A percentile compares a stretch with the other conserved stretches of the same genome.
Evolutionary conservation across 1,140 invertebrate genomes (phyloP).

Genomic region (Stratiolaelaps scimitus): DNA sequence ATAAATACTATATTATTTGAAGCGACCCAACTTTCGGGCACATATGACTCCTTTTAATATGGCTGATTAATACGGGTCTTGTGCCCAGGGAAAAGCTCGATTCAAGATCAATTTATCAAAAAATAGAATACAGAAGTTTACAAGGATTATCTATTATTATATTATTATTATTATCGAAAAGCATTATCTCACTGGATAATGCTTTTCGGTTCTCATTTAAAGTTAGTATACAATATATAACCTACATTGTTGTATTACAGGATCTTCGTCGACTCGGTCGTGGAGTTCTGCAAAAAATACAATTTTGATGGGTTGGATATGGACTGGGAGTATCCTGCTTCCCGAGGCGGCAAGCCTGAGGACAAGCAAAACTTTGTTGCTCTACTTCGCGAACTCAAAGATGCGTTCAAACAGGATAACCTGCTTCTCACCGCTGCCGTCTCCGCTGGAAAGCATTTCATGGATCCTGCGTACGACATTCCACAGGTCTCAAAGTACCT

Average conservation of each 20-base stretch:
- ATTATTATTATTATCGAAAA: no score
- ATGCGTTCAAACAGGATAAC: constrained; percentile 49
- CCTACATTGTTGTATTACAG: not conserved
- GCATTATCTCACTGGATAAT: no score
- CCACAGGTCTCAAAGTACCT: constrained; percentile 51
- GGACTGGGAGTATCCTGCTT: constrained; percentile 69
- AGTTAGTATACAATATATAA: no score
- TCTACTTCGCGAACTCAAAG: constrained; percentile 56
- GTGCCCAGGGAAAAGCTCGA: not conserved
- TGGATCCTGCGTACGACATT: constrained; percentile 62
- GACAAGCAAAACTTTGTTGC: constrained; percentile 64
- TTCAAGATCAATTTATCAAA: not conserved
- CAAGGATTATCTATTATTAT: no score
- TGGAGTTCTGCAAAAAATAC: constrained; percentile 49
- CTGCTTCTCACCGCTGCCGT: constrained; percentile 53
- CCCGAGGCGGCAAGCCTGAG: constrained; percentile 51
- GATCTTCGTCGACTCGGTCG: constrained; percentile 39
- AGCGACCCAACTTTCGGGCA: no score
- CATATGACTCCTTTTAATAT: constrained; percentile 1
- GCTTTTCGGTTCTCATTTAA: no score
- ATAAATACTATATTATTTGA: no score
- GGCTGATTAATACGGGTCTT: no score
- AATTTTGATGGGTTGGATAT: constrained; percentile 68
- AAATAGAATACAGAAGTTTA: no score
- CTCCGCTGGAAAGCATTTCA: constrained; percentile 54